Conservation (phyloP, 2,888 invertebrate species). For the Temnothorax unifasciatus region DNA sequence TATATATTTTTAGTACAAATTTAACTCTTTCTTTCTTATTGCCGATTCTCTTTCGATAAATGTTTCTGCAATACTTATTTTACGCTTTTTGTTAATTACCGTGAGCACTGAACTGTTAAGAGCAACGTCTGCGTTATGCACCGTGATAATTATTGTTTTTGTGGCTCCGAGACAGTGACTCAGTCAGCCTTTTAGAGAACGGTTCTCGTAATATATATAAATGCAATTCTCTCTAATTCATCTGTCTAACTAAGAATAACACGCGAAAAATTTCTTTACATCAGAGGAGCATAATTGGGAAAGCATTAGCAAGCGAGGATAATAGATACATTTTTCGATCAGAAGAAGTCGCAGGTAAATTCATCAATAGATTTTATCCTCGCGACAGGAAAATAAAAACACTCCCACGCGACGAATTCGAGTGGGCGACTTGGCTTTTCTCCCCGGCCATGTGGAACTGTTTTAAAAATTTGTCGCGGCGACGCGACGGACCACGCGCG, state of each 20-base stretch:
- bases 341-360: background rate
- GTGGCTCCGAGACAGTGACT: background rate
- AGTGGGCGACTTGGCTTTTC: background rate
- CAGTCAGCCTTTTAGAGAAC: background rate
- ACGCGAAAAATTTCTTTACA: background rate
- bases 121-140: slow-evolving; percentile 14
- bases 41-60: background rate
- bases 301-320: background rate
- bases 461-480: background rate
- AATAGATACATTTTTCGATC: background rate
- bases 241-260: background rate
- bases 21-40: background rate
- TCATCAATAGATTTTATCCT: background rate
- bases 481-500: background rate
- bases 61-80: slow-evolving; percentile 11
- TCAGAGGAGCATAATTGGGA: background rate
- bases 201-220: background rate
- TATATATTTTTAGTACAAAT: background rate
- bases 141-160: slow-evolving; percentile 32
- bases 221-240: background rate
- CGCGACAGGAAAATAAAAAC: background rate
- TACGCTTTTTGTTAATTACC: background rate
- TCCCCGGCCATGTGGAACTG: background rate
- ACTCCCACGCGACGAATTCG: background rate
- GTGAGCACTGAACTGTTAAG: slow-evolving; percentile 2